A percentile compares a stretch with the other conserved stretches of the same genome.
Evolutionary conservation across 1,140 invertebrate species (phyloP).

Genomic region (Camponotus vicinus): DNA sequence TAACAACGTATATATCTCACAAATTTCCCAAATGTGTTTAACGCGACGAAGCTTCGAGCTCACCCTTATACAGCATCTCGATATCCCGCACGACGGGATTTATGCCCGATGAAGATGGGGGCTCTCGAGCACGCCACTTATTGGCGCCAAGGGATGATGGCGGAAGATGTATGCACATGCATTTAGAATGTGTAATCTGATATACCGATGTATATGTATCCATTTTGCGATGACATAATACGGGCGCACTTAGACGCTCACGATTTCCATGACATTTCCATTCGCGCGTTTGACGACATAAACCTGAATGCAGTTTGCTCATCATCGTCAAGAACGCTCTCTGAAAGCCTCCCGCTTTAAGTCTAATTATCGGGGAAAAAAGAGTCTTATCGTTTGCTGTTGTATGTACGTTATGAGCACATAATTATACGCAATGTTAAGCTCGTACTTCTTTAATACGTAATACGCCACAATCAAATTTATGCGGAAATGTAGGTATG

Average conservation of each 20-base stretch:
- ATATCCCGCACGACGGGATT: constrained; percentile 20
- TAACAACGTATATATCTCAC: no score
- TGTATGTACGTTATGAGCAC: background rate
- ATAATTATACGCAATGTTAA: background rate
- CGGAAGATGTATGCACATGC: constrained; percentile 51
- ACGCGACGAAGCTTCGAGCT: background rate
- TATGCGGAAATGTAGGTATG: background rate
- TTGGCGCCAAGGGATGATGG: constrained; percentile 15
- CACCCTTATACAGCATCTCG: constrained; percentile 10
- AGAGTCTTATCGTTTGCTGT: background rate
- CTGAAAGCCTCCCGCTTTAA: background rate
- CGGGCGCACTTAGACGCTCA: background rate
- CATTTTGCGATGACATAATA: constrained; percentile 32
- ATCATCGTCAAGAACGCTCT: constrained; percentile 8
- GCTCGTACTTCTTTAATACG: background rate
- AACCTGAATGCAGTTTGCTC: constrained; percentile 35
- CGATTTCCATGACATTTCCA: constrained; percentile 61
- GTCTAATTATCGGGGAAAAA: background rate
- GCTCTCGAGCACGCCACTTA: constrained; percentile 28
- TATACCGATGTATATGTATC: constrained; percentile 16
- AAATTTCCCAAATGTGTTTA: constrained; percentile 3
- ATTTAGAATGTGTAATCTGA: constrained; percentile 45
- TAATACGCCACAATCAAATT: background rate
- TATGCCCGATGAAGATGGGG: constrained; percentile 39
- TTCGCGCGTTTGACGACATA: constrained; percentile 46